Percentiles rank a stretch among this genome's conserved stretches.
Conservation (phyloP, 2,888 invertebrate genomes). For the Eupithecia inturbata region DNA sequence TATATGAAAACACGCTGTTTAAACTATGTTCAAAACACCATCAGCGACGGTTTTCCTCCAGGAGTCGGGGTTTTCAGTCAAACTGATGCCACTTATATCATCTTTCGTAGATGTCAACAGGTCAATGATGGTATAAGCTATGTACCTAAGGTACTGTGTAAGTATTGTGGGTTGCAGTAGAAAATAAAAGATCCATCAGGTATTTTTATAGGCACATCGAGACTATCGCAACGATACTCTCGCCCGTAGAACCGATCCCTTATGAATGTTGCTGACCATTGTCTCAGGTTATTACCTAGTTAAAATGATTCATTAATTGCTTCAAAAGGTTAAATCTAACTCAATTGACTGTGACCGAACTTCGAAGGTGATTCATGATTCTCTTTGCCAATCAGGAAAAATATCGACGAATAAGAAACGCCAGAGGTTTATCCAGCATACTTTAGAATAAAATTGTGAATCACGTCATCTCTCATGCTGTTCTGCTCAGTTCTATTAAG, state of each 20-base stretch:
- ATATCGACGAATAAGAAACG: background rate
- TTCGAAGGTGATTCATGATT: conserved; percentile 3
- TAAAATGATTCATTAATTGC: conserved; percentile 8
- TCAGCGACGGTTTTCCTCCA: no score
- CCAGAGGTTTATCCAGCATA: background rate
- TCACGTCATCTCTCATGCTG: background rate
- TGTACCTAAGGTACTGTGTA: no score
- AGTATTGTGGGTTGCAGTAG: no score
- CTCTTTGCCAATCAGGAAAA: background rate
- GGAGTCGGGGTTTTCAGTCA: no score
- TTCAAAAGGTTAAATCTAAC: conserved; percentile 7
- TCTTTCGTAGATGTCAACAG: no score
- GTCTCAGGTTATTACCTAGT: background rate
- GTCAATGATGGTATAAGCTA: no score
- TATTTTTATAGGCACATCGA: background rate
- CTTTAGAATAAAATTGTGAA: no score
- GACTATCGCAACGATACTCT: background rate
- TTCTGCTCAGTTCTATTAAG: background rate
- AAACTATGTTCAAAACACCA: no score
- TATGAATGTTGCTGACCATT: background rate
- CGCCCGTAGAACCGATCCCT: background rate
- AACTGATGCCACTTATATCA: no score
- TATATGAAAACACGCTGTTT: no score
- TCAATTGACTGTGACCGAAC: background rate
- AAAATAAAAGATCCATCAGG: no score